Evolutionary conservation across 2,113 vertebrate genomes (phyloP).

Genomic region (Petromus typicus): DNA sequence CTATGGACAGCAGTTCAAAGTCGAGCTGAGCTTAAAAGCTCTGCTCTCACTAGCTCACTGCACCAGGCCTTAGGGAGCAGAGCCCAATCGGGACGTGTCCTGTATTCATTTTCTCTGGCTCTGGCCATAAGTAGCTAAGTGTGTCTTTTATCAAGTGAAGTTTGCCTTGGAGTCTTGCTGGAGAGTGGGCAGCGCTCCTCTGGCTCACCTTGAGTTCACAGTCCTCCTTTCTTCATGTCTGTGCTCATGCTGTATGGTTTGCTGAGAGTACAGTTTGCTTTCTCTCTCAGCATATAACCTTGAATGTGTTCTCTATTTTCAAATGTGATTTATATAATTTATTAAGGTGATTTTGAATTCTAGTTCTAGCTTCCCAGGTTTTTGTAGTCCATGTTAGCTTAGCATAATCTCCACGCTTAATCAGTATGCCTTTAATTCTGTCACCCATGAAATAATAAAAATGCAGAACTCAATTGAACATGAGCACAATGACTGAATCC

Average conservation of each 20-base stretch:
- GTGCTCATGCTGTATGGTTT: not conserved
- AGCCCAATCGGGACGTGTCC: not conserved
- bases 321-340: constrained; percentile 74
- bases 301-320: constrained; percentile 63
- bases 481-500: not conserved
- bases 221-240: not conserved
- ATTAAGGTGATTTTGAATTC: constrained; percentile 74
- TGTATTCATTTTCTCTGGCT: not conserved
- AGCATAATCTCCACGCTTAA: constrained; percentile 60
- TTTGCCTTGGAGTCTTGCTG: not conserved
- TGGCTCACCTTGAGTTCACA: not conserved
- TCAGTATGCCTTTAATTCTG: constrained; percentile 61
- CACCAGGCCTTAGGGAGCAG: not conserved
- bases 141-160: not conserved
- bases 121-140: not conserved
- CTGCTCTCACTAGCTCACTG: not conserved
- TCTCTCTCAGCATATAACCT: constrained; percentile 49
- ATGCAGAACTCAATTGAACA: constrained; percentile 4
- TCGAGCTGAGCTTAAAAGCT: not conserved
- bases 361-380: constrained; percentile 55
- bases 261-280: constrained; percentile 14
- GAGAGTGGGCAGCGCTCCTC: not conserved
- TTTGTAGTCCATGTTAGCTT: constrained; percentile 63
- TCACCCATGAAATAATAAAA: constrained; percentile 19
- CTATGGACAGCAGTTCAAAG: not conserved